Conservation (phyloP, 2,888 invertebrate species). For the Cheilosia impressa region DNA sequence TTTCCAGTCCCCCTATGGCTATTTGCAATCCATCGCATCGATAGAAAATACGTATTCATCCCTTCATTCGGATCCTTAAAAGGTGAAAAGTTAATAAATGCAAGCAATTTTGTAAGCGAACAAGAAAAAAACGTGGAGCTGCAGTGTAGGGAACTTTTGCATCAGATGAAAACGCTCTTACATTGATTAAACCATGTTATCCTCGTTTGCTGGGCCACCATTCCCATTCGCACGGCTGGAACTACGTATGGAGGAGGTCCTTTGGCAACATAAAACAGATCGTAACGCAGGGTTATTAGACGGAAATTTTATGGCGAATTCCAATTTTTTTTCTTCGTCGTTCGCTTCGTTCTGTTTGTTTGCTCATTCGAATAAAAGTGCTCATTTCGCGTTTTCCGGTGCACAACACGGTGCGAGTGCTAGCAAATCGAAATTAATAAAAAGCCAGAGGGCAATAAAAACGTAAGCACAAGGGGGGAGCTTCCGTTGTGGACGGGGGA, state of each 20-base stretch:
- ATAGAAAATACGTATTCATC: conserved; percentile 25
- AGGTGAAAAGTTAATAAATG: conserved; percentile 51
- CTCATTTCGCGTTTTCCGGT: conserved; percentile 57
- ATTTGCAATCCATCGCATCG: conserved; percentile 11
- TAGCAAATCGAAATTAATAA: conserved; percentile 67
- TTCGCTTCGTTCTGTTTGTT: conserved; percentile 61
- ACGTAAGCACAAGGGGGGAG: not conserved
- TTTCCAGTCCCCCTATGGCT: not conserved
- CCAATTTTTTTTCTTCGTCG: conserved; percentile 5
- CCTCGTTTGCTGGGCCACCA: not conserved
- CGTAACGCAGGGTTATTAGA: conserved; percentile 68
- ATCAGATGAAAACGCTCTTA: conserved; percentile 51
- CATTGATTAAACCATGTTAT: conserved; percentile 63
- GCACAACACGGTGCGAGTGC: conserved; percentile 22
- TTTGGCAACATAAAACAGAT: conserved; percentile 65
- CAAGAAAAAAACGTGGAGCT: not conserved
- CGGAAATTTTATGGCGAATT: conserved; percentile 65
- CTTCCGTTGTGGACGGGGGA: not conserved
- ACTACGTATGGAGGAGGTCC: conserved; percentile 48
- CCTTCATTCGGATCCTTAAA: conserved; percentile 1
- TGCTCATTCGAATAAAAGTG: conserved; percentile 65
- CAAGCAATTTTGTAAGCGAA: conserved; percentile 3
- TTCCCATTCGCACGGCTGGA: conserved; percentile 9
- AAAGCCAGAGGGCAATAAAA: conserved; percentile 46
- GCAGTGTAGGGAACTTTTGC: not conserved